Base-by-base conservation (phyloP, 2,888 invertebrate genomes). In the Tachina fera region DNA sequence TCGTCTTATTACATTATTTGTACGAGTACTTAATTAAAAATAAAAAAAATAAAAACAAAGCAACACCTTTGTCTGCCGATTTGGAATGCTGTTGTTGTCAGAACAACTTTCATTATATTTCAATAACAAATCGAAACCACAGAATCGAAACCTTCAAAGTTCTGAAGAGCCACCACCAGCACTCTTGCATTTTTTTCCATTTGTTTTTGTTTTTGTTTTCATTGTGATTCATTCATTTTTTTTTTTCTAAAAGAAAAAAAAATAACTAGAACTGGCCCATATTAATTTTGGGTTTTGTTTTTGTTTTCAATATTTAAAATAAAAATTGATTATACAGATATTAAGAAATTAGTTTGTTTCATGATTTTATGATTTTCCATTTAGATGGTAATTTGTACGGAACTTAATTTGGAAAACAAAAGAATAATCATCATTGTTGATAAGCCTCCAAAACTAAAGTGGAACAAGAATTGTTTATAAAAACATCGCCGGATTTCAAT, bases 71-170 rank as follows among this genome's bases (percentile, higher is more conserved):
- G 39, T 49, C 1, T 61, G 16, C 11, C 11, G 9, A 41, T n/a
- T 43, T 51, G 41, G 39, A 10, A 11, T 22, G 16, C 13, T n/a
- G n/a, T 75, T 75, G 61, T 63, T 51, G 31, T 1, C 58, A 56
- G 65, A 80, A 80, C 80, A 72, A 65, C 72, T 80, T 80, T 80
- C 80, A 65, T 79, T 65, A 43, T 45, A 65, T 58, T 80, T 79
- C 43, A 49, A 63, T 43, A 75, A 51, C 51, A 63, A 63, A 43
- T 45, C 43, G 39, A 47, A 61, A 75, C 61, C 61, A 16, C 61
- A 61, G 9, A 63, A 63, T 11, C 43, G 61, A 78, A 78, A 78
- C 78, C 78, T 70, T 78, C 70, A 78, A 60, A 70, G 78, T 78
- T 61, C 78, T 70, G 22, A 60, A 53, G 22, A 51, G 60, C 16